Conservation (phyloP, 1,140 invertebrate genomes). For the Heliconius himera region DNA sequence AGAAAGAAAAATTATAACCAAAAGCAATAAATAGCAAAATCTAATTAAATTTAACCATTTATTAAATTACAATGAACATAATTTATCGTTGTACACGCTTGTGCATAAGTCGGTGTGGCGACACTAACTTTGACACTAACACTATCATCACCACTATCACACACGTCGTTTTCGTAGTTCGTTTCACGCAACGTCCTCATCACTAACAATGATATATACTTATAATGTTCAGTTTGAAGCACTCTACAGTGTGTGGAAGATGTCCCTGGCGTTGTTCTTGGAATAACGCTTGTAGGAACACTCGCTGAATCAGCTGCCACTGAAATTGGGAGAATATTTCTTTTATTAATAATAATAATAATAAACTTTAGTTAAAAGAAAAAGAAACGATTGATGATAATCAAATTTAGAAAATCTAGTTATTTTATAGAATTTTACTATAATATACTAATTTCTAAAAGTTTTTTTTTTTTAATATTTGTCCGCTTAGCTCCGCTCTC, state of each 20-base stretch:
- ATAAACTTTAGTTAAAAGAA: no score
- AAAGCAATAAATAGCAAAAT: slow-evolving; percentile 1
- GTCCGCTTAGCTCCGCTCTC: no score
- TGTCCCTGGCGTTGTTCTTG: slow-evolving; percentile 75
- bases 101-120: neutral
- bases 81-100: neutral
- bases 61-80: neutral
- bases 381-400: no score
- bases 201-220: slow-evolving; percentile 40
- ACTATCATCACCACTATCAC: slow-evolving; percentile 25
- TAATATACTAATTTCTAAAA: no score
- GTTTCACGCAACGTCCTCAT: slow-evolving; percentile 41
- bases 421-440: no score
- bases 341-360: neutral
- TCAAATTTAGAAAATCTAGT: no score
- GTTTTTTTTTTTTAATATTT: no score
- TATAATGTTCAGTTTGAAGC: slow-evolving; percentile 7
- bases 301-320: slow-evolving; percentile 80
- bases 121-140: slow-evolving; percentile 8
- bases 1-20: neutral
- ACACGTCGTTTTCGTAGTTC: slow-evolving; percentile 40
- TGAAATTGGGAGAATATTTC: slow-evolving; percentile 48
- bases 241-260: slow-evolving; percentile 73
- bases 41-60: neutral
- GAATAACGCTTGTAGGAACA: slow-evolving; percentile 77